Evolutionary conservation across 2,888 invertebrate genomes (phyloP), one percentile per base, ranked within the genome.

Genomic region (Epiblema foenella): DNA sequence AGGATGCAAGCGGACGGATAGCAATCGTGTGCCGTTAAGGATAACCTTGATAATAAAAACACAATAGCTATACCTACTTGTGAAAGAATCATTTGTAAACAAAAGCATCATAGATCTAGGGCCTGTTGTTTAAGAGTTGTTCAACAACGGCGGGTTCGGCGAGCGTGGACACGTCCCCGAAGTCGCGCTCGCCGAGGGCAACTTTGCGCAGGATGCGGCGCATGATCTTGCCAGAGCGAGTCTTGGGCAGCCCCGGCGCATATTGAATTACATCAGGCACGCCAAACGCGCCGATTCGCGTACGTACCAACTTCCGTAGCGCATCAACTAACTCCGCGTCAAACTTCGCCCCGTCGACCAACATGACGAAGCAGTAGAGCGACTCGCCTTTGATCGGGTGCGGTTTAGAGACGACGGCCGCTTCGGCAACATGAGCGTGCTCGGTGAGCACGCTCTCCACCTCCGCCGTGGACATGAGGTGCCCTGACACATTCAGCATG

Each of bases 171-270:
- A 95, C 96, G 89, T 99, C 99, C 4, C 99, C 99, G 52, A 99
- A 95, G 77, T 98, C 96, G 59, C 91, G 94, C 84, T 99, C 98
- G 51, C 98, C 97, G 2, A 97, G 91, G 0, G 99, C 99, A 15
- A 99, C 96, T 91, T 99, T 98, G 75, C 99, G 95, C 74, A 99
- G 93, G 72, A 99, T 97, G 75, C 99, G 95, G 73, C 99, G 95
- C 98, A 99, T 99, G 74, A 99, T 99, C 93, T 99, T 99, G 1
- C 99, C 99, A 0, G 99, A 99, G 60, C 99, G 95, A 0, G 99
- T 99, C 91, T 99, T 99, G 0, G 99, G 99, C 75, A 99, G 93
- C 0, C 96, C 97, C 0, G 98, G 98, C 0, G 99, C 99, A 86
- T 97, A 95, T 78, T 99, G 99, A 71, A 99, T 96, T 49, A 96